A percentile compares a stretch with the other conserved stretches of the same genome.
Evolutionary conservation across 2,797 vertebrate genomes (phyloP).

Genomic region (Hafferia zeledoni): DNA sequence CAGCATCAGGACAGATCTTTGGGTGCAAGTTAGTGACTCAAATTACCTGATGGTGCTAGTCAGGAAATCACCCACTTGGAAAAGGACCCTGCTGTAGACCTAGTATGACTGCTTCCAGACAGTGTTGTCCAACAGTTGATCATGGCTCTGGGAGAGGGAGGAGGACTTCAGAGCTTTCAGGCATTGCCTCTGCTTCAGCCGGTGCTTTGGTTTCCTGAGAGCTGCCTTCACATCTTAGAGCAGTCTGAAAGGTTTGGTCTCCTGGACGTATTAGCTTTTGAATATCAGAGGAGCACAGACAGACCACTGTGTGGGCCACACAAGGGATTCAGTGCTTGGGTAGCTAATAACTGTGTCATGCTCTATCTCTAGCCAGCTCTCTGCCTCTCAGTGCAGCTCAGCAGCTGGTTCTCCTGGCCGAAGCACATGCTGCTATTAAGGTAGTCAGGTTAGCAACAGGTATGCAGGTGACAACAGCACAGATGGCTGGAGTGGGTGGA

Average conservation of each 20-base stretch:
- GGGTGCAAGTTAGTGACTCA: background rate
- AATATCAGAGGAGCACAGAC: background rate
- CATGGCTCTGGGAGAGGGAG: background rate
- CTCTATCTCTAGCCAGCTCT: background rate
- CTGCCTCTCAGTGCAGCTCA: background rate
- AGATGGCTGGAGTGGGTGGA: background rate
- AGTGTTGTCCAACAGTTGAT: background rate
- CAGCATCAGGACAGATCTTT: background rate
- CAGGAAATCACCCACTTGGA: background rate
- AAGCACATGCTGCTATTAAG: background rate
- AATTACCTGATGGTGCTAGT: background rate
- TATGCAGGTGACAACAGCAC: background rate
- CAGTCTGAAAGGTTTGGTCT: background rate
- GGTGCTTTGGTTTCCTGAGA: background rate
- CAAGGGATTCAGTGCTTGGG: background rate
- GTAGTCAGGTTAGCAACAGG: background rate
- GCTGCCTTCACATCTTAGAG: background rate
- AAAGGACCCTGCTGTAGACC: background rate
- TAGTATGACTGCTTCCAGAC: background rate
- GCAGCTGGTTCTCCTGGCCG: background rate
- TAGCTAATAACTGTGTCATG: background rate
- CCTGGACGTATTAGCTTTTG: background rate
- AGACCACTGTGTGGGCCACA: background rate
- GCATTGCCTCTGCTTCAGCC: background rate
- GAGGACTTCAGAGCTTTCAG: background rate